Conservation (phyloP, 1,140 invertebrate species). For the Berghia stephanieae region DNA sequence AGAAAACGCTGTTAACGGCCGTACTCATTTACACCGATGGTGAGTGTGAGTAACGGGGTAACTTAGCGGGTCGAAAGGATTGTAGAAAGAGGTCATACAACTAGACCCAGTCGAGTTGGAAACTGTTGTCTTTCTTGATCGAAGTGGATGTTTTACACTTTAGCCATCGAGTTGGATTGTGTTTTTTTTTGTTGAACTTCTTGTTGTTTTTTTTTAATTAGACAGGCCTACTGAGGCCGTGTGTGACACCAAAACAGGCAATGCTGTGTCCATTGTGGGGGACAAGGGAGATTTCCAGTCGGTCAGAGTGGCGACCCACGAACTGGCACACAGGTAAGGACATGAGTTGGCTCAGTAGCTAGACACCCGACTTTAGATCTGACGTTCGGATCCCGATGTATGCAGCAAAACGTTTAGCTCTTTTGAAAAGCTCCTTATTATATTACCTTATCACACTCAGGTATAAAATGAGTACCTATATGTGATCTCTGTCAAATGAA, state of each 20-base stretch:
- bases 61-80: too few species aligned
- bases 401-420: too few species aligned
- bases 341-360: background rate
- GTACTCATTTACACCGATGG: too few species aligned
- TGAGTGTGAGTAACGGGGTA: too few species aligned
- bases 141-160: slow-evolving; percentile 11
- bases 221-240: slow-evolving; percentile 29
- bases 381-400: too few species aligned
- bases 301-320: slow-evolving; percentile 49
- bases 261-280: slow-evolving; percentile 46
- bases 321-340: slow-evolving; percentile 50
- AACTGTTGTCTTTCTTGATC: background rate
- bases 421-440: too few species aligned
- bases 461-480: too few species aligned
- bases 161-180: background rate
- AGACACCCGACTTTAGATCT: background rate
- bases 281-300: slow-evolving; percentile 49
- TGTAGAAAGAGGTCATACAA: background rate
- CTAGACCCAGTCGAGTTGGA: background rate
- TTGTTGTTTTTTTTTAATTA: background rate
- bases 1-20: too few species aligned
- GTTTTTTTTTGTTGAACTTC: background rate
- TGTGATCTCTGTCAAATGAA: too few species aligned
- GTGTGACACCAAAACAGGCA: slow-evolving; percentile 42
- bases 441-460: too few species aligned